A percentile compares a stretch with the other conserved stretches of the same genome.
These are phyloP conservation scores for Diplolepis rosae DNA, from an alignment of 2,888 invertebrate genomes.

Conservation along the genomic window DNA sequence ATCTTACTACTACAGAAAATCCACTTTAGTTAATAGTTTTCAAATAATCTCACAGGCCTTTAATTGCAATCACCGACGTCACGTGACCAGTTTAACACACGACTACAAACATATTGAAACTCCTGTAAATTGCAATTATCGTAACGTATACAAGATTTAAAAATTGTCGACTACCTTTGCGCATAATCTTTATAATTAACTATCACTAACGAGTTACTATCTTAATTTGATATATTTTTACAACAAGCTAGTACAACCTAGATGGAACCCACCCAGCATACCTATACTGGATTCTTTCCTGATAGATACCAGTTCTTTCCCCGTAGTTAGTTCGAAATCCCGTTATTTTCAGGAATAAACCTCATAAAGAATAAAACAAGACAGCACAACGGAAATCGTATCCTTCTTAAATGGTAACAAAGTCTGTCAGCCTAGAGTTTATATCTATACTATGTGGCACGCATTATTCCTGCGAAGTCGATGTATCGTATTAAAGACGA, in stretches of 20 bases:
- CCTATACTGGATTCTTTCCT: neutral
- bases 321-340: neutral
- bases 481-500: constrained; percentile 41
- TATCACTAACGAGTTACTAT: neutral
- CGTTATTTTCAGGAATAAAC: constrained; percentile 10
- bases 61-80: too few relatives aligned
- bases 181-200: too few relatives aligned
- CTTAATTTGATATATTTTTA: neutral
- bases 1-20: too few relatives aligned
- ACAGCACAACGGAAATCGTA: neutral
- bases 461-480: constrained; percentile 1
- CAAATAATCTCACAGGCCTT: too few relatives aligned
- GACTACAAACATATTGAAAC: too few relatives aligned
- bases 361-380: neutral
- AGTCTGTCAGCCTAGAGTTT: constrained; percentile 23
- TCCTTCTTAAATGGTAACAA: constrained; percentile 34
- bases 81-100: too few relatives aligned
- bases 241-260: neutral
- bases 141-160: too few relatives aligned
- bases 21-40: too few relatives aligned
- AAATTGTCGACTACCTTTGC: too few relatives aligned
- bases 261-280: neutral
- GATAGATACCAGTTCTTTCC: neutral
- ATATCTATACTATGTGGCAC: neutral
- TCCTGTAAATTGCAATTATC: too few relatives aligned